Percentiles rank a stretch among this genome's conserved stretches.
Evolutionary conservation across 2,888 invertebrate species (phyloP).

Genomic region (Mythimna loreyi): DNA sequence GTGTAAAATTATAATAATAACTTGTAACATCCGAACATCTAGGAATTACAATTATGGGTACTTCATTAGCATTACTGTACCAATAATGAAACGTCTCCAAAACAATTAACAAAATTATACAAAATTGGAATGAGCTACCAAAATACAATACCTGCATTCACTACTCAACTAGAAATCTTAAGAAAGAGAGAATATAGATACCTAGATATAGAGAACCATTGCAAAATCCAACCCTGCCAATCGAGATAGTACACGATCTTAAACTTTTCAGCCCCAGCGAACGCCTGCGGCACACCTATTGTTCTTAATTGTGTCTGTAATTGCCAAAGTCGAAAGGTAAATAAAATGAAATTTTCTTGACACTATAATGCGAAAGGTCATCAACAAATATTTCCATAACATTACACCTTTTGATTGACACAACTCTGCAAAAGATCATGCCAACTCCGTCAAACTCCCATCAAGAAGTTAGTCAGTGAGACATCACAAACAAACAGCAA

Average conservation of each 20-base stretch:
- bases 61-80: neutral
- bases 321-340: no score
- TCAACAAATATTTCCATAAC: neutral
- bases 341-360: no score
- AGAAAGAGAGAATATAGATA: no score
- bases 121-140: neutral
- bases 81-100: neutral
- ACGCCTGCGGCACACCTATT: no score
- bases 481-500: constrained; percentile 51
- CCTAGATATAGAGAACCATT: no score
- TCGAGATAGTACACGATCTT: no score
- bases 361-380: no score
- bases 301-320: no score
- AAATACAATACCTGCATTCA: neutral
- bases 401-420: neutral
- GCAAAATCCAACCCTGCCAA: no score
- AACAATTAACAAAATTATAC: neutral
- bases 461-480: constrained; percentile 40
- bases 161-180: neutral
- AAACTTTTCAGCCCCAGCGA: no score
- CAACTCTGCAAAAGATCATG: neutral
- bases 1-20: neutral
- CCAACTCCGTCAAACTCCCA: constrained; percentile 23
- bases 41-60: neutral
- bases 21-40: neutral